A percentile compares a stretch with the other conserved stretches of the same genome.
Conservation (phyloP, 2,113 vertebrate species). For the Paraplagusia blochii region DNA sequence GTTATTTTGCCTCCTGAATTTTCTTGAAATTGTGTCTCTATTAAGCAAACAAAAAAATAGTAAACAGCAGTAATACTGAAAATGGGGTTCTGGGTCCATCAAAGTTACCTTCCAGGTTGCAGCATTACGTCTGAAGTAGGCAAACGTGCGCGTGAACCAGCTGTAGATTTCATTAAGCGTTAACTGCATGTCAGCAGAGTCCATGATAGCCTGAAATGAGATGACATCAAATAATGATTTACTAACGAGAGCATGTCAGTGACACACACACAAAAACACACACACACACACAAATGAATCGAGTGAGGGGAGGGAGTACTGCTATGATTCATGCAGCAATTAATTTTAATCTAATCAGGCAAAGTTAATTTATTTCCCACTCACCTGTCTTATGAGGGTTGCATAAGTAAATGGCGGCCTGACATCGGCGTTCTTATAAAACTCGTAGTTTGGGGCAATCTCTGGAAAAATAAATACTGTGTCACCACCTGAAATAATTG, state of each 20-base stretch:
- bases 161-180: conserved; percentile 99
- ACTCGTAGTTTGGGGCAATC: conserved; percentile 99
- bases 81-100: conserved; percentile 8
- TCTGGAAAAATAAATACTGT: conserved; percentile 85
- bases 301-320: conserved; percentile 30
- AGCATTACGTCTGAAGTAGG: conserved; percentile 99
- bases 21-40: too few species aligned
- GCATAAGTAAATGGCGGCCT: conserved; percentile 99
- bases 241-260: conserved; percentile 79
- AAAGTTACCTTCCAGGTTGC: conserved; percentile 98
- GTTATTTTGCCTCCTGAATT: too few species aligned
- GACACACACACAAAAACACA: conserved; percentile 71
- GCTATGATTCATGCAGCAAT: conserved; percentile 84
- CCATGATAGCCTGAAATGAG: conserved; percentile 99
- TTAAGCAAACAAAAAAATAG: too few species aligned
- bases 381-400: conserved; percentile 99
- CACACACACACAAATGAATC: conserved; percentile 61
- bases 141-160: conserved; percentile 99
- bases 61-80: conserved; percentile 5
- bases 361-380: conserved; percentile 88
- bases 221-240: conserved; percentile 90
- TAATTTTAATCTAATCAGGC: conserved; percentile 92
- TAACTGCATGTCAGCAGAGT: conserved; percentile 99
- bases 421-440: conserved; percentile 99
- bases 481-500: conserved; percentile 80